Conservation (phyloP, 2,888 invertebrate genomes). For the Drosophila atripex region DNA sequence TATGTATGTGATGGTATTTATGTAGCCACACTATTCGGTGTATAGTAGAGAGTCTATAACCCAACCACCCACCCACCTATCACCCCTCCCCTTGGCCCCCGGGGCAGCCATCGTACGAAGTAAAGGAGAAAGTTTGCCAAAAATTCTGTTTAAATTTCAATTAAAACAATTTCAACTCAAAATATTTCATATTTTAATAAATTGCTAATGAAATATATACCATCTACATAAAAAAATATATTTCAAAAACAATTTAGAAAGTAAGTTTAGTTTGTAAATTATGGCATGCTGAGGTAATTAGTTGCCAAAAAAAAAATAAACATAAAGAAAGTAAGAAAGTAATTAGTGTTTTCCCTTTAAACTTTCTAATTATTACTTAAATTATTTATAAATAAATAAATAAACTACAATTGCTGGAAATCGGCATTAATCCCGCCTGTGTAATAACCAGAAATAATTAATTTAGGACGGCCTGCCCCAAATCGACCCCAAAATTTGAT, state of each 20-base stretch:
- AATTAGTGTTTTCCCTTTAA: not conserved
- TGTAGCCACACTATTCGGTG: conserved; percentile 11
- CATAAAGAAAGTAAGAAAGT: not conserved
- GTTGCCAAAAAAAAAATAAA: not conserved
- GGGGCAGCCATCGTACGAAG: not conserved
- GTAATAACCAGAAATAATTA: conserved; percentile 7
- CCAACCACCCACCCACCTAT: not conserved
- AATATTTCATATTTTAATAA: not conserved
- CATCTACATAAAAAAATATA: not conserved
- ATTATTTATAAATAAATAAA: not conserved
- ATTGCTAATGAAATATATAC: not conserved
- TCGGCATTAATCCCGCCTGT: not conserved
- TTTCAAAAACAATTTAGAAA: not conserved
- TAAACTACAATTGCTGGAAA: not conserved
- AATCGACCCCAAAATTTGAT: not conserved
- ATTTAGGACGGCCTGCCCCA: not conserved
- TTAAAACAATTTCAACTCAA: conserved; percentile 17
- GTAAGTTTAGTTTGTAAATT: no score
- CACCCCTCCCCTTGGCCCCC: no score
- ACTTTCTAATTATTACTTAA: not conserved
- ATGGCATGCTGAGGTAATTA: not conserved
- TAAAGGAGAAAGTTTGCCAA: conserved; percentile 28
- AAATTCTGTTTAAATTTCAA: conserved; percentile 39
- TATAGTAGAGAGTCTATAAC: not conserved
- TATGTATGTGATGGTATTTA: conserved; percentile 42